Evolutionary conservation across 2,113 vertebrate species (phyloP).

Genomic region (Rutilus rutilus): DNA sequence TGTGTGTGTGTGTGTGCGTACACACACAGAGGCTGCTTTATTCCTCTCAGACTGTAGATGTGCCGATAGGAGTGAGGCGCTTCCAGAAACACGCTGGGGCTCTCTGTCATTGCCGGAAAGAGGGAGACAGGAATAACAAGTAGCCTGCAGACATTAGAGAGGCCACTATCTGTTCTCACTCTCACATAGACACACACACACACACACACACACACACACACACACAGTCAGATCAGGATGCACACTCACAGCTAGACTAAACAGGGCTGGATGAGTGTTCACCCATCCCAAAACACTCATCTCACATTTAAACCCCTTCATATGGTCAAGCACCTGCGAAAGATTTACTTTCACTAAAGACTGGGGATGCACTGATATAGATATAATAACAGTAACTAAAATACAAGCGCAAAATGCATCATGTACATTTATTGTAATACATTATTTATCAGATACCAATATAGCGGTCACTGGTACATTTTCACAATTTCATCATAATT

Average conservation of each 20-base stretch:
- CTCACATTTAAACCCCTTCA: slow-evolving; percentile 5
- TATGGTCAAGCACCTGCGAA: slow-evolving; percentile 11
- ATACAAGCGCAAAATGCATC: background rate
- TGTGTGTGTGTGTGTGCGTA: slow-evolving; percentile 30
- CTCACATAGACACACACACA: slow-evolving; percentile 24
- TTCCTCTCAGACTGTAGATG: slow-evolving; percentile 69
- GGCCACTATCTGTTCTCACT: slow-evolving; percentile 67
- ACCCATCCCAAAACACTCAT: slow-evolving; percentile 61
- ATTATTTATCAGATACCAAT: background rate
- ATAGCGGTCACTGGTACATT: background rate
- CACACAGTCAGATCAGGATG: slow-evolving; percentile 70
- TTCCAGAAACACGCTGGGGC: slow-evolving; percentile 49
- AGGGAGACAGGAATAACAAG: slow-evolving; percentile 61
- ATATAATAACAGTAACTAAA: background rate
- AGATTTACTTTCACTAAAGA: background rate
- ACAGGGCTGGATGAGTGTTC: slow-evolving; percentile 68
- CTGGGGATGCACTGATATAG: background rate
- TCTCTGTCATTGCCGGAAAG: slow-evolving; percentile 52
- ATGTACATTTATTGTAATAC: background rate
- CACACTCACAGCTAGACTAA: slow-evolving; percentile 73
- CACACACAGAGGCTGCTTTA: slow-evolving; percentile 73
- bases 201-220: slow-evolving; percentile 35
- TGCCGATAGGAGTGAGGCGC: slow-evolving; percentile 47
- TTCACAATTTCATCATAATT: background rate
- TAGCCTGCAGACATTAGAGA: slow-evolving; percentile 72